Base-by-base conservation (phyloP, 2,888 invertebrate species). In the Linnaemya vulpina region DNA sequence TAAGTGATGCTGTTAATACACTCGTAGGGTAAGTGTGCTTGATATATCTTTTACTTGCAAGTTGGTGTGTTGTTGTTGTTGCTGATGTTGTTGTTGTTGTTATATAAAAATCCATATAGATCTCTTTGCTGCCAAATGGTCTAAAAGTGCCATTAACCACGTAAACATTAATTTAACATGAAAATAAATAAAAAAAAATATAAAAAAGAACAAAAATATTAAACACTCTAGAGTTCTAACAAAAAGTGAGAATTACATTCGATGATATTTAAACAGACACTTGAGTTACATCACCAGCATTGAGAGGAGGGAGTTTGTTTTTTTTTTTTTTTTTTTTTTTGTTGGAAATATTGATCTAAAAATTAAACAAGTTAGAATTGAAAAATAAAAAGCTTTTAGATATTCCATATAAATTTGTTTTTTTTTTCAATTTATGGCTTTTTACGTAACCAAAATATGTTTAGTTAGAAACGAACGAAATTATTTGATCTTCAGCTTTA, bases 111-210 rank as follows among this genome's bases (percentile, higher is more conserved):
- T 60, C n/a, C 63, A 46, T 65, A 70, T 46, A 46, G 49, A 38
- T 1, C 11, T 60, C 70, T 58, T 80, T 74, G 71, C 81, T 85
- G 85, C 74, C 85, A 85, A 85, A 81, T 85, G 78, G 74, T 78
- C 78, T 85, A 75, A 85, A 84, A 82, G 78, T 85, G 81, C 78
- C 81, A 85, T 82, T 85, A 85, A 82, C 78, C 85, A 78, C 81
- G 74, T 82, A 78, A 85, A 85, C 81, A 82, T 85, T 78, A 85
- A 85, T 82, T 75, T 82, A 85, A 82, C 81, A 82, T 70, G 81
- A 73, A 84, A 78, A 68, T 49, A 40, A 38, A 60, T 49, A 81
- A 60, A 51, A 53, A 63, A 63, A 43, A 46, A 71, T 3, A 30
- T 1, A 43, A 43, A 74, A 7, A 25, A 78, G n/a, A 43, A 0